Evolutionary conservation across 2,797 vertebrate genomes (phyloP).

Genomic region (Somateria mollissima): DNA sequence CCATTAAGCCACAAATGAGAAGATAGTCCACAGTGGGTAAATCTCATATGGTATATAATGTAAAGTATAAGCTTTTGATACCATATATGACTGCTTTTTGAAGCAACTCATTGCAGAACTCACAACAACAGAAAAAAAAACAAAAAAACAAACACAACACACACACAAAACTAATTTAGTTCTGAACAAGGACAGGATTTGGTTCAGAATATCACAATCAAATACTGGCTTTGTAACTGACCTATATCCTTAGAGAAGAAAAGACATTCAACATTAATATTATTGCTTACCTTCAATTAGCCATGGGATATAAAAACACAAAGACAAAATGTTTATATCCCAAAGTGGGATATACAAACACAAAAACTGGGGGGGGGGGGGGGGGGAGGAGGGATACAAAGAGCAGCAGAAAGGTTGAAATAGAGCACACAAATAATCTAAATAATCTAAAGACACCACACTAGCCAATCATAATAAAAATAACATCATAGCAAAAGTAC

Average conservation of each 20-base stretch:
- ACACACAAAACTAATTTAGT: neutral
- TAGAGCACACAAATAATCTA: neutral
- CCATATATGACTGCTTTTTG: neutral
- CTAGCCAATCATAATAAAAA: neutral
- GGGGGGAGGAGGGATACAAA: too few species aligned
- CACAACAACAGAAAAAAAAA: neutral
- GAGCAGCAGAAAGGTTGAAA: neutral
- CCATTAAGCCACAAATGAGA: conserved; percentile 20
- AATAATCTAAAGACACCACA: neutral
- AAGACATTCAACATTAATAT: neutral
- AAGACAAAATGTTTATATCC: neutral
- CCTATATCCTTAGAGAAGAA: neutral
- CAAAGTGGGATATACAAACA: too few species aligned
- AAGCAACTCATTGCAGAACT: neutral
- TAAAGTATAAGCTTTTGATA: neutral
- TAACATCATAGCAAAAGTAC: neutral
- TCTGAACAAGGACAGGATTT: neutral
- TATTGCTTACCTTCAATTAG: neutral
- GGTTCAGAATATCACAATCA: neutral
- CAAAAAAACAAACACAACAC: too few species aligned
- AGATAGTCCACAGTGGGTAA: neutral
- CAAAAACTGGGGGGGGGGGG: too few species aligned
- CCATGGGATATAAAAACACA: neutral
- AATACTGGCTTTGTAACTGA: neutral
- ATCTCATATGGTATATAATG: neutral